Evolutionary conservation across 2,797 vertebrate genomes (phyloP).

Genomic region (Pyrocephalus nanus): DNA sequence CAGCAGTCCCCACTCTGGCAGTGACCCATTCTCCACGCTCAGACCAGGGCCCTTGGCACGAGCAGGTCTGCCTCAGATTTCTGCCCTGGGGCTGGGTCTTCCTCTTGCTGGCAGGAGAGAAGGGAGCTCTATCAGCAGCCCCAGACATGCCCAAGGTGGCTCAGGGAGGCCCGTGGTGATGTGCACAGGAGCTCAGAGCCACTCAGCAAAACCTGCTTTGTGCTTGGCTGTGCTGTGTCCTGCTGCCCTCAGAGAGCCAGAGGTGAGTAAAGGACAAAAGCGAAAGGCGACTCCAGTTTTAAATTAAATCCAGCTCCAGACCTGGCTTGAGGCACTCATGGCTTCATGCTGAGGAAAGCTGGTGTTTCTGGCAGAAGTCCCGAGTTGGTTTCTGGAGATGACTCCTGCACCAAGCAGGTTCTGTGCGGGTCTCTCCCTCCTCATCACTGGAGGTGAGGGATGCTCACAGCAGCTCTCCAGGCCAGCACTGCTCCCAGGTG

Average conservation of each 20-base stretch:
- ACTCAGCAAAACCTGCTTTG: not conserved
- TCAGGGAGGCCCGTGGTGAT: not conserved
- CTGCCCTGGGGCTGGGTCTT: not conserved
- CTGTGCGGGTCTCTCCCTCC: rapidly evolving
- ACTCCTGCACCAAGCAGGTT: not conserved
- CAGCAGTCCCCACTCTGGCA: rapidly evolving
- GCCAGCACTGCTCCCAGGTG: rapidly evolving
- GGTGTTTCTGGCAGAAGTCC: not conserved
- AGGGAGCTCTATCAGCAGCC: not conserved
- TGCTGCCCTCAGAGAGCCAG: not conserved
- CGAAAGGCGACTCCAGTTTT: not conserved
- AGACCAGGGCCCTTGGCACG: not conserved
- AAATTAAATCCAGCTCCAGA: constrained; percentile 13
- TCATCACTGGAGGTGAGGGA: not conserved
- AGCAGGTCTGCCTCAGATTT: not conserved
- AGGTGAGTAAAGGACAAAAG: not conserved
- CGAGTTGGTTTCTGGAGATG: not conserved
- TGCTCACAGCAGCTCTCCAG: not conserved
- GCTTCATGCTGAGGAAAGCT: not conserved
- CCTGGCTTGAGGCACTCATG: not conserved
- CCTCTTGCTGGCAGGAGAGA: not conserved
- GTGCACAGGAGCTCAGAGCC: not conserved
- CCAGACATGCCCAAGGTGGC: not conserved
- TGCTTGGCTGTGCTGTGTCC: not conserved
- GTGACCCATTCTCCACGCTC: not conserved